Conservation (phyloP, 2,888 invertebrate genomes). For the Clostera curtula region DNA sequence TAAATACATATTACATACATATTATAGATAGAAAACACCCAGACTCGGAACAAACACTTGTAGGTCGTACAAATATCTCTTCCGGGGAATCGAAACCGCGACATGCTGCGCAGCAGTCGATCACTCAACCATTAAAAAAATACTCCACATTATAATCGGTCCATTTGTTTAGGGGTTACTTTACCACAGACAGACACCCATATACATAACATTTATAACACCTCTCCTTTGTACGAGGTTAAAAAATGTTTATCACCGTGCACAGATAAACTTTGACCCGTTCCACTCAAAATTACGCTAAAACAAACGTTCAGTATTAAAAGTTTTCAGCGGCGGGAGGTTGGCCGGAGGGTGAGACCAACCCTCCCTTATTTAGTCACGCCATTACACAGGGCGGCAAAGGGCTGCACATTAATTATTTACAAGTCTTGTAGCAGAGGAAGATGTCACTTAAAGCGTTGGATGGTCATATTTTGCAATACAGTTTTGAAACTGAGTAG, state of each 20-base stretch:
- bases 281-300: conserved; percentile 39
- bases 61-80: too few species aligned
- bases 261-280: conserved; percentile 14
- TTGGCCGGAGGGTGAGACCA: conserved; percentile 26
- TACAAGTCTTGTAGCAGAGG: conserved; percentile 22
- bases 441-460: conserved; percentile 36
- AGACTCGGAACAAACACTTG: too few species aligned
- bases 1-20: too few species aligned
- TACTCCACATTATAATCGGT: too few species aligned
- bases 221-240: too few species aligned
- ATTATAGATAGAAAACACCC: too few species aligned
- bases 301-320: conserved; percentile 53
- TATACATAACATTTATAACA: too few species aligned
- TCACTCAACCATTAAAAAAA: too few species aligned
- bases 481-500: not conserved
- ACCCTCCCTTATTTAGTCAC: conserved; percentile 65
- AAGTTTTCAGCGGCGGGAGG: conserved; percentile 39
- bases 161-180: too few species aligned
- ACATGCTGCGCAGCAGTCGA: too few species aligned
- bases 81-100: too few species aligned
- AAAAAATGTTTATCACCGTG: conserved; percentile 9
- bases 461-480: conserved; percentile 17
- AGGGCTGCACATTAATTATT: conserved; percentile 65
- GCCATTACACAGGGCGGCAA: conserved; percentile 64
- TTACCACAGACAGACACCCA: too few species aligned